A percentile compares a stretch with the other conserved stretches of the same genome.
phyloP scores from a whole-genome alignment of 2,888 invertebrate species.

The Coelinius sp. region DNA sequence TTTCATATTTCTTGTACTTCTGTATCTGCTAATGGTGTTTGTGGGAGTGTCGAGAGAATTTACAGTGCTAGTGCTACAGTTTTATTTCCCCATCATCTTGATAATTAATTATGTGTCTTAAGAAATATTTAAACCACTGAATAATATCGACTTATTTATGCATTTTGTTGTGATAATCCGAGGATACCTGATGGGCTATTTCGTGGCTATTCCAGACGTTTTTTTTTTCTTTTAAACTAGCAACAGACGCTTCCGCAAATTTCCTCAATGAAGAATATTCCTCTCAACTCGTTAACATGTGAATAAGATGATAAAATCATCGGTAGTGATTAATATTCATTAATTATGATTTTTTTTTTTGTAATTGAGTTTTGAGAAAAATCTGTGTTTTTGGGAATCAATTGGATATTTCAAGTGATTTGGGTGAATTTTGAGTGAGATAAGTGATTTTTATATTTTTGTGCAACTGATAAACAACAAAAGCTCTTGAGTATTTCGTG shows the following conservation, averaged over 20 bases:
- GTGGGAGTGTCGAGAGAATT: conserved; percentile 23
- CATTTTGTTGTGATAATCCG: neutral
- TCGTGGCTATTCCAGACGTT: no score
- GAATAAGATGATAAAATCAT: neutral
- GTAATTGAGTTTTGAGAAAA: no score
- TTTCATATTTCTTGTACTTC: neutral
- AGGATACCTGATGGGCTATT: no score
- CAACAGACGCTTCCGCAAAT: neutral
- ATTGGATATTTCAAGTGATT: neutral
- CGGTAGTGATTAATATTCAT: neutral
- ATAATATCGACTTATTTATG: neutral
- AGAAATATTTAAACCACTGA: neutral
- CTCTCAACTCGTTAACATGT: neutral
- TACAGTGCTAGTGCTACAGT: neutral
- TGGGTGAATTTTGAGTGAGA: neutral
- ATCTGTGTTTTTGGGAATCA: neutral
- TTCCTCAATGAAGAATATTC: no score
- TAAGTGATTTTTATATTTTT: neutral
- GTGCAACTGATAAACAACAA: neutral
- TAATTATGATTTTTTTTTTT: no score
- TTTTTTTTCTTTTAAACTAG: neutral
- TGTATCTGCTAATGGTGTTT: neutral
- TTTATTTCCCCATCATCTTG: neutral
- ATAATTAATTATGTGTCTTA: no score
- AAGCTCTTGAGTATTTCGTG: neutral